Conservation (phyloP, 2,797 vertebrate genomes). For the Hemitrygon akajei region DNA sequence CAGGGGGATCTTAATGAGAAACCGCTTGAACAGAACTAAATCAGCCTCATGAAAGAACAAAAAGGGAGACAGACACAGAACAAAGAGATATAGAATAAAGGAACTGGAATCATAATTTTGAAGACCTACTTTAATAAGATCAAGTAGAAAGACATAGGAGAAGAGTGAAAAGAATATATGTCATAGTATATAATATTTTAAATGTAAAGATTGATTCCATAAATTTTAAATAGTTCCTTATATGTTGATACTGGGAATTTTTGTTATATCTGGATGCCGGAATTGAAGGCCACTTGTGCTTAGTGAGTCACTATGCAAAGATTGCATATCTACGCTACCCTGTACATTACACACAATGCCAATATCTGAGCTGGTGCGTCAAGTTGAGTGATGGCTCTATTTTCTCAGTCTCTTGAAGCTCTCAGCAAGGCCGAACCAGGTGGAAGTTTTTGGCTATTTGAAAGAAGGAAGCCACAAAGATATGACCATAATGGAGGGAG, state of each 20-base stretch:
- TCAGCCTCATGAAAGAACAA: slow-evolving; percentile 17
- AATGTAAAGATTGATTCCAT: not conserved
- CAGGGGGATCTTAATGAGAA: slow-evolving; percentile 35
- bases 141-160: not conserved
- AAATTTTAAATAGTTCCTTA: not conserved
- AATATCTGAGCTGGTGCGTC: too few species aligned
- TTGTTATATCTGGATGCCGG: too few species aligned
- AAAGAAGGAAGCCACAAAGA: too few species aligned
- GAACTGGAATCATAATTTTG: slow-evolving; percentile 12
- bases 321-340: too few species aligned
- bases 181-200: not conserved
- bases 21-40: slow-evolving; percentile 37
- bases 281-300: too few species aligned
- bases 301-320: too few species aligned
- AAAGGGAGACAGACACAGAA: slow-evolving; percentile 26
- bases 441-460: too few species aligned
- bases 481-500: too few species aligned
- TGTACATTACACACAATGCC: too few species aligned
- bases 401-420: too few species aligned
- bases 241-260: not conserved
- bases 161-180: not conserved
- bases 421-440: too few species aligned
- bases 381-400: too few species aligned
- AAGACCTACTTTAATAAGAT: slow-evolving; percentile 9
- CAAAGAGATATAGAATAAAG: slow-evolving; percentile 5